A percentile compares a stretch with the other conserved stretches of the same genome.
phyloP scores from a whole-genome alignment of 2,888 invertebrate genomes.

The Melanostoma mellinum region DNA sequence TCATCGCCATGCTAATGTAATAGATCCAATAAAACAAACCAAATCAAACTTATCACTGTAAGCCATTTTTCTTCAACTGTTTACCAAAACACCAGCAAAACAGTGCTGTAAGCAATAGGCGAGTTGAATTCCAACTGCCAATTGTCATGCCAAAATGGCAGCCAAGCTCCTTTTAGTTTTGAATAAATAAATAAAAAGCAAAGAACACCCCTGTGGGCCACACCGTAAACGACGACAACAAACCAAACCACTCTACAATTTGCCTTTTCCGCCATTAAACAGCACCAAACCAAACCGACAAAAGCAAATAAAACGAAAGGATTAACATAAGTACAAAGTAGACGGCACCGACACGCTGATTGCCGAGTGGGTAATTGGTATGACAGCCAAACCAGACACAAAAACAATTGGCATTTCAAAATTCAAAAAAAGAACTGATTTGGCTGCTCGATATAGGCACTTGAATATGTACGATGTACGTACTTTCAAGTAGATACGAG shows the following conservation, averaged over 20 bases:
- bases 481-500: constrained; percentile 6
- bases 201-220: constrained; percentile 10
- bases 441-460: constrained; percentile 35
- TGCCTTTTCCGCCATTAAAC: constrained; percentile 66
- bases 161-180: constrained; percentile 37
- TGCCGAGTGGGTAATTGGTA: constrained; percentile 69
- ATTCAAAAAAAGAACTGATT: constrained; percentile 47
- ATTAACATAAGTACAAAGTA: constrained; percentile 72
- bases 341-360: constrained; percentile 71
- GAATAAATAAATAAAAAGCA: constrained; percentile 10
- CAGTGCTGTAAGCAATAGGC: not conserved
- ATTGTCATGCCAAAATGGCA: constrained; percentile 68
- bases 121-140: constrained; percentile 57
- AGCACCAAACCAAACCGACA: constrained; percentile 48
- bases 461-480: constrained; percentile 10
- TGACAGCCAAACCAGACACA: constrained; percentile 70
- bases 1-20: constrained; percentile 28
- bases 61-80: constrained; percentile 43
- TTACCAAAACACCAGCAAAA: constrained; percentile 12
- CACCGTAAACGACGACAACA: constrained; percentile 16
- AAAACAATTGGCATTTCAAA: constrained; percentile 66
- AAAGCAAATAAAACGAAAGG: constrained; percentile 66
- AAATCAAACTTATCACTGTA: constrained; percentile 39
- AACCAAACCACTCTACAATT: constrained; percentile 52
- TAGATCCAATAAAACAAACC: constrained; percentile 28